Evolutionary conservation across 2,888 invertebrate species (phyloP).

Genomic region (Cataglyphis altisquamis): DNA sequence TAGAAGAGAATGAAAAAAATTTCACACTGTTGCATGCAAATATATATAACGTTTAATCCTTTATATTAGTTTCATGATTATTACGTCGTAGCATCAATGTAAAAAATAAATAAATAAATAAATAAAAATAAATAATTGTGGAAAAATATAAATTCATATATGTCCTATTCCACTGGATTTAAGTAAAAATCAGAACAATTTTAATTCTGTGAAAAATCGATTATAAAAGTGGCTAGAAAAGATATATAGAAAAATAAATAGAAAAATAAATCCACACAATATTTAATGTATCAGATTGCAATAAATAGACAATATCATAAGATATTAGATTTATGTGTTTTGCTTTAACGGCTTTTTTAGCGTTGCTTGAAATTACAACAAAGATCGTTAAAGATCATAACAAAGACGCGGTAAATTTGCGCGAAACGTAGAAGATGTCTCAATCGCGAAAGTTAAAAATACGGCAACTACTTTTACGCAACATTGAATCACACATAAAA

Average conservation of each 20-base stretch:
- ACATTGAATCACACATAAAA: neutral
- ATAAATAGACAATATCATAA: neutral
- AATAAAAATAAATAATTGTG: neutral
- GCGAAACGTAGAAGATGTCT: conserved; percentile 23
- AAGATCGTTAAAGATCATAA: neutral
- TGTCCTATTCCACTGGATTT: neutral
- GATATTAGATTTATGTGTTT: neutral
- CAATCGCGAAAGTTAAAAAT: conserved; percentile 13
- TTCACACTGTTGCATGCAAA: neutral
- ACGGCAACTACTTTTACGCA: conserved; percentile 29
- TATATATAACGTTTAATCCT: neutral
- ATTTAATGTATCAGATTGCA: neutral
- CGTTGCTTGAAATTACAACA: neutral
- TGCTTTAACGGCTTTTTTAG: neutral
- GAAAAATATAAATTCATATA: neutral
- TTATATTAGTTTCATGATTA: neutral
- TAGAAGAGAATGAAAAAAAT: neutral
- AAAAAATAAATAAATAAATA: neutral
- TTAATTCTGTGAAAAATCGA: neutral
- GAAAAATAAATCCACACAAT: neutral
- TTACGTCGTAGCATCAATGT: neutral
- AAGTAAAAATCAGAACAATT: neutral
- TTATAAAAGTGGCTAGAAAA: neutral
- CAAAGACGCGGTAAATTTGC: neutral
- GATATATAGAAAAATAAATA: neutral